A percentile compares a stretch with the other conserved stretches of the same genome.
Conservation (phyloP, 2,797 vertebrate genomes). For the Poecilia velifera region DNA sequence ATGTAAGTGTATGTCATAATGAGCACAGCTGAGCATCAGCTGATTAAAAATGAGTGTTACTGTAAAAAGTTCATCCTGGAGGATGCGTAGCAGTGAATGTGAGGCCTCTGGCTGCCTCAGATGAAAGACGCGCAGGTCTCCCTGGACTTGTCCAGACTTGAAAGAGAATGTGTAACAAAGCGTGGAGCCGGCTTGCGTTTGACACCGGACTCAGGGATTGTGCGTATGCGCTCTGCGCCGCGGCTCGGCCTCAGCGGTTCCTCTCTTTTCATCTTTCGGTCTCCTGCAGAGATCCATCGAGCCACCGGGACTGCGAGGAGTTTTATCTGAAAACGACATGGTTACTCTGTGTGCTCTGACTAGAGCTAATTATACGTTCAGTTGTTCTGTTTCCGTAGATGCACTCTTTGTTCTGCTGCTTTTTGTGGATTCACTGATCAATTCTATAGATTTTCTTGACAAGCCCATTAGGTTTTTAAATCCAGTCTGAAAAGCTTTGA, state of each 20-base stretch:
- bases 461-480: constrained; percentile 17
- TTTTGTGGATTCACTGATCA: constrained; percentile 52
- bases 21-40: neutral
- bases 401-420: constrained; percentile 41
- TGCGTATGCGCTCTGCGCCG: constrained; percentile 31
- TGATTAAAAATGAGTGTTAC: neutral
- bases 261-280: constrained; percentile 53
- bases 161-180: constrained; percentile 68
- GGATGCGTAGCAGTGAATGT: neutral
- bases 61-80: neutral
- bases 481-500: constrained; percentile 18
- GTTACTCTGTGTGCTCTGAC: constrained; percentile 20
- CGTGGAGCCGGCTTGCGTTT: constrained; percentile 54
- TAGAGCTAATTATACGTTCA: constrained; percentile 36
- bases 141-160: constrained; percentile 41
- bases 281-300: constrained; percentile 35
- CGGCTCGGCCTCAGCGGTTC: constrained; percentile 38
- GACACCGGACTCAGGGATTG: constrained; percentile 21
- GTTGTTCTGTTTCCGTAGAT: constrained; percentile 33
- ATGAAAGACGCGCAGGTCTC: constrained; percentile 59
- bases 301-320: constrained; percentile 4
- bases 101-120: constrained; percentile 1
- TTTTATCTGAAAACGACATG: constrained; percentile 39
- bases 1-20: neutral
- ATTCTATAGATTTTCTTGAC: constrained; percentile 61